phyloP scores from a whole-genome alignment of 2,888 invertebrate genomes.

The Microdon myrmicae region DNA sequence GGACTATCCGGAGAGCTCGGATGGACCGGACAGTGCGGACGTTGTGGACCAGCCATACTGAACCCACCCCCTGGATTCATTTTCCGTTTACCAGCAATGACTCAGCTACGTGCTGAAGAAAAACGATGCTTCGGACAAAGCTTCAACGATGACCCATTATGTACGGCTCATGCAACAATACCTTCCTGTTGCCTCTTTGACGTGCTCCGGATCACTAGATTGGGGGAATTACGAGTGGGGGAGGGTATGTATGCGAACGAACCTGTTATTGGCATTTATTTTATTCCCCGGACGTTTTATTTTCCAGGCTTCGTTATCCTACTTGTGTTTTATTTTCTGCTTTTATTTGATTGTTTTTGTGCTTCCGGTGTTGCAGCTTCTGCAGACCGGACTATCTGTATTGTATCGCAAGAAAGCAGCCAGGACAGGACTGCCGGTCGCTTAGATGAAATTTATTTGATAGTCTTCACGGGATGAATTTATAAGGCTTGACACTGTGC shows the following conservation, averaged over 20 bases:
- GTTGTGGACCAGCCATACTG: conserved; percentile 17
- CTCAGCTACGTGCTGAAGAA: conserved; percentile 6
- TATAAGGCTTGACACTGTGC: conserved; percentile 38
- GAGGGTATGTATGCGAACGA: conserved; percentile 20
- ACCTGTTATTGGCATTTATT: conserved; percentile 50
- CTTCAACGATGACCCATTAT: conserved; percentile 23
- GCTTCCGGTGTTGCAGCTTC: conserved; percentile 2
- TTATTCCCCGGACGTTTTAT: conserved; percentile 40
- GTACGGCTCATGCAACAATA: conserved; percentile 36
- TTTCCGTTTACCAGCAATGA: background rate
- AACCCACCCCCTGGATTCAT: background rate
- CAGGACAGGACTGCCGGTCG: conserved; percentile 10
- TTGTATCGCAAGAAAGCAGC: background rate
- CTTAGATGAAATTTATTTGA: conserved; percentile 45
- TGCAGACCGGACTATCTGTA: conserved; percentile 5
- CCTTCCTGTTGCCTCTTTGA: conserved; percentile 35
- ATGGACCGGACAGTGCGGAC: conserved; percentile 5
- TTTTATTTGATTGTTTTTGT: background rate
- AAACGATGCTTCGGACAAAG: conserved; percentile 14
- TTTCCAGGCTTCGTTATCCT: conserved; percentile 11
- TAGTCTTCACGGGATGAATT: conserved; percentile 36
- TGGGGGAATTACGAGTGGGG: too few species aligned
- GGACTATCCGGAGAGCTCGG: conserved; percentile 4
- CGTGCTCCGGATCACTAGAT: too few species aligned
- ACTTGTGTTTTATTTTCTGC: too few species aligned